Evolutionary conservation across 2,113 vertebrate species (phyloP).

Genomic region (Numenius arquata): DNA sequence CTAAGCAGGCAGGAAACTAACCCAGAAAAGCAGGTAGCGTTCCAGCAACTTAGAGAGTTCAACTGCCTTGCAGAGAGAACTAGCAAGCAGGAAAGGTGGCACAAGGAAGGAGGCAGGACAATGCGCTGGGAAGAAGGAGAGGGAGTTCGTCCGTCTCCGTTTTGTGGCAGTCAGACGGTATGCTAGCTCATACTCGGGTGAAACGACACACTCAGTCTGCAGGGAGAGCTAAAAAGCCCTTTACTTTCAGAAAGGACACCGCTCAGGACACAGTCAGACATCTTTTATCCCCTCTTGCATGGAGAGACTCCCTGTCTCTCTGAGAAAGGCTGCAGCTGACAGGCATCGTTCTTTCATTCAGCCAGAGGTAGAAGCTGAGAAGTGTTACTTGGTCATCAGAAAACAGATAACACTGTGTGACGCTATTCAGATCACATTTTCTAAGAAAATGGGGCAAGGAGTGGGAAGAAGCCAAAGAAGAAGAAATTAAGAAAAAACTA

Average conservation of each 20-base stretch:
- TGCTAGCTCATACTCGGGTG: background rate
- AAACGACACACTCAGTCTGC: background rate
- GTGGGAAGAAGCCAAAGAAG: background rate
- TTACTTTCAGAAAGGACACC: background rate
- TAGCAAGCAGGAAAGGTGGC: background rate
- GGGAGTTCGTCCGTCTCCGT: background rate
- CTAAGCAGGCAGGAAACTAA: background rate
- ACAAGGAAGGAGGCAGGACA: background rate
- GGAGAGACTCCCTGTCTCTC: background rate
- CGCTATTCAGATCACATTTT: background rate
- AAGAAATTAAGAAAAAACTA: background rate
- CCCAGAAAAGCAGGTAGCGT: background rate
- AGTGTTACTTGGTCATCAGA: background rate
- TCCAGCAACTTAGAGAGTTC: background rate
- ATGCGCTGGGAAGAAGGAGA: rapidly evolving
- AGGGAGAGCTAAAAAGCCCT: background rate
- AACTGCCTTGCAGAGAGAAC: background rate
- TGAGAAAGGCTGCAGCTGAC: background rate
- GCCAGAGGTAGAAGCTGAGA: background rate
- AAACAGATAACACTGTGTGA: background rate
- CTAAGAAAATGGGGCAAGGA: background rate
- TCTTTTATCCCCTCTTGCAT: background rate
- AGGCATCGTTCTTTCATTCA: background rate
- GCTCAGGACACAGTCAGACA: background rate
- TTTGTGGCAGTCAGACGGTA: background rate